Conservation (phyloP, 2,797 vertebrate genomes). For the Malurus splendens region DNA sequence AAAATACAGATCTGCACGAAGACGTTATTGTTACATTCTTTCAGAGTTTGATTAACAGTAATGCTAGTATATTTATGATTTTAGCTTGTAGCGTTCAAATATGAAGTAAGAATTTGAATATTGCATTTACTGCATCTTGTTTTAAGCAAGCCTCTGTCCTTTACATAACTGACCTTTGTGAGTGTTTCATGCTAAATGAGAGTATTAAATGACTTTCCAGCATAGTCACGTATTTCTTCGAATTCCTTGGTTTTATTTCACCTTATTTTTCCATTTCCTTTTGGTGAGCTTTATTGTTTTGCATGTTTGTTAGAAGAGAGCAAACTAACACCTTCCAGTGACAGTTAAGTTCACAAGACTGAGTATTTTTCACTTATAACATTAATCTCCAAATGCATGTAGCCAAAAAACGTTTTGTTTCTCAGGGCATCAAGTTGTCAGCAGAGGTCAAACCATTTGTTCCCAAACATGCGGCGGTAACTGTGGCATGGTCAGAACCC, state of each 20-base stretch:
- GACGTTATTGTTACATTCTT: background rate
- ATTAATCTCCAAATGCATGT: conserved; percentile 10
- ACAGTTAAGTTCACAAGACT: background rate
- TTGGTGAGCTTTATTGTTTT: background rate
- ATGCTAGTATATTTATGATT: background rate
- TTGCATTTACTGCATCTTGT: background rate
- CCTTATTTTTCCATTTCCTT: background rate
- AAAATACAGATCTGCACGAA: background rate
- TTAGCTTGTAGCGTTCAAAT: background rate
- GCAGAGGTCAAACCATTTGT: conserved; percentile 74
- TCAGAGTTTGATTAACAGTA: background rate
- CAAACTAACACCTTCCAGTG: background rate
- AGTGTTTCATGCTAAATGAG: background rate
- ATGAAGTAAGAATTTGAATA: background rate
- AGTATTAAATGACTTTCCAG: background rate
- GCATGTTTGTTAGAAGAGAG: background rate
- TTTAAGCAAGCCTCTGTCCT: background rate
- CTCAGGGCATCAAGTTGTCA: conserved; percentile 69
- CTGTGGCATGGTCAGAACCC: conserved; percentile 62
- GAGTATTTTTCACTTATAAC: background rate
- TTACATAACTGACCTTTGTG: background rate
- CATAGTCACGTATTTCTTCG: background rate
- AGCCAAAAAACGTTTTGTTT: conserved; percentile 38
- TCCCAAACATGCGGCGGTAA: conserved; percentile 62
- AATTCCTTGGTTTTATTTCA: background rate